Conservation (phyloP, 2,113 vertebrate species). For the Poeciliopsis prolifica region DNA sequence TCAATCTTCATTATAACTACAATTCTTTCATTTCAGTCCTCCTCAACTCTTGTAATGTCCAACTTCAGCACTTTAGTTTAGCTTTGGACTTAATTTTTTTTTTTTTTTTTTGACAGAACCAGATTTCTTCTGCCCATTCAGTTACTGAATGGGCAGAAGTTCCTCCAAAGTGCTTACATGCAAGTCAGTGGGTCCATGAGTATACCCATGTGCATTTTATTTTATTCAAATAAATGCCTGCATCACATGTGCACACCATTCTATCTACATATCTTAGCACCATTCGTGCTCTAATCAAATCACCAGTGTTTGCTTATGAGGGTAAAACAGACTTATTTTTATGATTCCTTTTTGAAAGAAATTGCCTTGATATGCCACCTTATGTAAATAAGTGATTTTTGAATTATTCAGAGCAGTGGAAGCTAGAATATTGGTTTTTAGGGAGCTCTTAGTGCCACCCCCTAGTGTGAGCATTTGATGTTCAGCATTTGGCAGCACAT, state of each 20-base stretch:
- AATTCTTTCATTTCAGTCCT: too few relatives aligned
- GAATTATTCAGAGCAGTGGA: slow-evolving; percentile 20
- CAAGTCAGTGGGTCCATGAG: too few relatives aligned
- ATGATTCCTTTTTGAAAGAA: slow-evolving; percentile 31
- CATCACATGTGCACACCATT: background rate
- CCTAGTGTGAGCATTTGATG: slow-evolving; percentile 5
- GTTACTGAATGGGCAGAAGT: too few relatives aligned
- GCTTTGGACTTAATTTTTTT: too few relatives aligned
- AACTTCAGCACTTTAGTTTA: too few relatives aligned
- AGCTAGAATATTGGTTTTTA: slow-evolving; percentile 3
- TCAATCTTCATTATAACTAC: too few relatives aligned
- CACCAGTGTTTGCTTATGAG: background rate
- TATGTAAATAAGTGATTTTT: slow-evolving; percentile 29
- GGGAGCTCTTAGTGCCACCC: slow-evolving; percentile 22
- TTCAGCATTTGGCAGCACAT: slow-evolving; percentile 2
- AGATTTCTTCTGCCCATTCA: too few relatives aligned
- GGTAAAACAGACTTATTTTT: background rate
- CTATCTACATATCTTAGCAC: too few relatives aligned
- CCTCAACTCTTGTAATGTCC: too few relatives aligned
- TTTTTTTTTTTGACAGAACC: too few relatives aligned
- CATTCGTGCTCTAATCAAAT: background rate
- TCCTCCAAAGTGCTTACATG: too few relatives aligned
- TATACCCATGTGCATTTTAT: background rate
- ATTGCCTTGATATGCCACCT: slow-evolving; percentile 5
- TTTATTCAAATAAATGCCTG: background rate